A percentile compares a stretch with the other conserved stretches of the same genome.
These are phyloP conservation scores for Panagrolaimus sp. DNA, from an alignment of 1,140 invertebrate species.

Conservation along the genomic window DNA sequence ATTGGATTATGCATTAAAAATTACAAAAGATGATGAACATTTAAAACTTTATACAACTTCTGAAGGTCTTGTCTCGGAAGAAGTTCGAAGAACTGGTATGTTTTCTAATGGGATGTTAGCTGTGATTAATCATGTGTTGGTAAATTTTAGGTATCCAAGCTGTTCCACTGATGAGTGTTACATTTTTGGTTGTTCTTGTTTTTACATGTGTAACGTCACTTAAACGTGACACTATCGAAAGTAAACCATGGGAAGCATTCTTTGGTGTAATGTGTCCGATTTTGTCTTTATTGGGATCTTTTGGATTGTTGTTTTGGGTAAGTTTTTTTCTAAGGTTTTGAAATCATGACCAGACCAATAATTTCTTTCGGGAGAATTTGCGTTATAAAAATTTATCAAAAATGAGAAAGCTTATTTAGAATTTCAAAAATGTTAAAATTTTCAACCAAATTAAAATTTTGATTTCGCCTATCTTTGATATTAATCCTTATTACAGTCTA, in stretches of 20 bases:
- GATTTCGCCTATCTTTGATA: no score
- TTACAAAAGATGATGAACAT: slow-evolving; percentile 38
- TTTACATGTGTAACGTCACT: slow-evolving; percentile 51
- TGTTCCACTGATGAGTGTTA: slow-evolving; percentile 47
- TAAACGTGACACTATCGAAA: slow-evolving; percentile 50
- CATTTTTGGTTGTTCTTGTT: slow-evolving; percentile 40
- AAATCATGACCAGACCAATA: no score
- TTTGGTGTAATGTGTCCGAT: slow-evolving; percentile 53
- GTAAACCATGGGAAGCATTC: slow-evolving; percentile 55
- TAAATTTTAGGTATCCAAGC: slow-evolving; percentile 48
- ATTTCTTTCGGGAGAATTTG: no score
- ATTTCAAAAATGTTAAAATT: no score
- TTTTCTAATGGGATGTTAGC: not conserved
- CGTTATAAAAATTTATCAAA: no score
- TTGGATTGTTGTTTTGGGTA: slow-evolving; percentile 55
- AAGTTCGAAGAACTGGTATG: slow-evolving; percentile 52
- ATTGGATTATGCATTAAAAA: slow-evolving; percentile 43
- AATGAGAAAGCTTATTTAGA: no score
- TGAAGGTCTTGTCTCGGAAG: slow-evolving; percentile 54
- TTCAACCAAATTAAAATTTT: no score
- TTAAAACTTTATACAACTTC: slow-evolving; percentile 49
- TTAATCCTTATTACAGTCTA: no score
- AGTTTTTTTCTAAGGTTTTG: no score
- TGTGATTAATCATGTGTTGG: not conserved
- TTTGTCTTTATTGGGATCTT: slow-evolving; percentile 48